Evolutionary conservation across 2,113 vertebrate genomes (phyloP).

Genomic region (Panthera tigris): DNA sequence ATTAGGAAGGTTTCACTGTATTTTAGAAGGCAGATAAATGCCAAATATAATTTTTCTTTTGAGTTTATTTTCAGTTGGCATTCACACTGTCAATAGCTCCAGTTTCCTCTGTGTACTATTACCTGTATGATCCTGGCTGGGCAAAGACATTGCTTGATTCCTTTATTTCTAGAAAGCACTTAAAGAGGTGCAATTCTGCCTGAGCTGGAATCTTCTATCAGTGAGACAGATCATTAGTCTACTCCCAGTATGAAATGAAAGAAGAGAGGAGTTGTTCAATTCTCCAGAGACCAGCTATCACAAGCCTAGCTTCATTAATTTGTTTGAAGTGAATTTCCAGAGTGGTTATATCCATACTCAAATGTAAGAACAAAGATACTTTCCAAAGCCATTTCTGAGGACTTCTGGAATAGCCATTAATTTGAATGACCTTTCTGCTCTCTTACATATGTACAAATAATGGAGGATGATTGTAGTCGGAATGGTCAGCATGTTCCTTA

Average conservation of each 20-base stretch:
- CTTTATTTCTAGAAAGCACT: slow-evolving; percentile 22
- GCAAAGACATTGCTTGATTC: neutral
- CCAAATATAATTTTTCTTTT: slow-evolving; percentile 23
- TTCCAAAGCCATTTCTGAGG: slow-evolving; percentile 28
- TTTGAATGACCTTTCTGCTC: slow-evolving; percentile 45
- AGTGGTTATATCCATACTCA: slow-evolving; percentile 14
- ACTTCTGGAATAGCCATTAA: slow-evolving; percentile 54
- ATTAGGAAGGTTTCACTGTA: slow-evolving; percentile 37
- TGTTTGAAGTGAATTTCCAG: slow-evolving; percentile 48
- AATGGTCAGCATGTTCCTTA: neutral
- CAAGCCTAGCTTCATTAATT: slow-evolving; percentile 30
- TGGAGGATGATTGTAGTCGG: neutral
- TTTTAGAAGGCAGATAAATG: slow-evolving; percentile 58
- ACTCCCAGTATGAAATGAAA: neutral
- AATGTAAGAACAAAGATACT: slow-evolving; percentile 51
- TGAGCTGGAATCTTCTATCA: neutral
- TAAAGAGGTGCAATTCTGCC: neutral
- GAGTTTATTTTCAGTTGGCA: slow-evolving; percentile 43
- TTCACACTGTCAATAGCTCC: neutral
- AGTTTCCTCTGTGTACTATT: neutral
- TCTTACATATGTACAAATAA: slow-evolving; percentile 5
- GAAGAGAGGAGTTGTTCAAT: neutral
- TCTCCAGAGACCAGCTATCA: slow-evolving; percentile 25
- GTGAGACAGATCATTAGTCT: neutral
- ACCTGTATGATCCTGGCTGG: neutral